A percentile compares a stretch with the other conserved stretches of the same genome.
Evolutionary conservation across 2,888 invertebrate genomes (phyloP).

Genomic region (Anoplius nigerrimus): DNA sequence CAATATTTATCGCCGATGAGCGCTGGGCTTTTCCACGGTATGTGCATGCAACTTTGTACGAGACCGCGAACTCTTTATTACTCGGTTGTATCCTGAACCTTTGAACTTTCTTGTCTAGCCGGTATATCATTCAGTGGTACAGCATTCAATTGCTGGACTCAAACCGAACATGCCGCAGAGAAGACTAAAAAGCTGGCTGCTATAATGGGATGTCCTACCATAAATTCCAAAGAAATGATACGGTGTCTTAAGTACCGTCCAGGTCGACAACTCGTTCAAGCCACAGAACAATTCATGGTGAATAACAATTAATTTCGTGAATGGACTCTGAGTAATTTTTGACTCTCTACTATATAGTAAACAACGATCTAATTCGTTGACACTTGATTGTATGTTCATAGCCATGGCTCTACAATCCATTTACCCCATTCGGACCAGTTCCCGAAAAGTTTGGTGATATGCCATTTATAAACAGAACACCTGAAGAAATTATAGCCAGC

Average conservation of each 20-base stretch:
- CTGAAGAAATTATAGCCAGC: constrained; percentile 79
- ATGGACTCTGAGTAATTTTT: background rate
- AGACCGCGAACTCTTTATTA: background rate
- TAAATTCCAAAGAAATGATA: constrained; percentile 77
- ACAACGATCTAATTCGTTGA: too few species aligned
- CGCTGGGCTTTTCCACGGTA: constrained; percentile 76
- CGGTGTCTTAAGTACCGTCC: constrained; percentile 81
- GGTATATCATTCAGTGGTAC: constrained; percentile 85
- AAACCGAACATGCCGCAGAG: constrained; percentile 71
- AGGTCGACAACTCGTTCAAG: constrained; percentile 79
- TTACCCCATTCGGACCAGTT: constrained; percentile 85
- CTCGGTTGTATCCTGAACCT: background rate
- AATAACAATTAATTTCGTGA: constrained; percentile 4
- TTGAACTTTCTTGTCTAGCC: constrained; percentile 56
- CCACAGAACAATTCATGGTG: constrained; percentile 79
- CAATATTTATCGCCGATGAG: constrained; percentile 82
- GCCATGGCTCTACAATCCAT: constrained; percentile 78
- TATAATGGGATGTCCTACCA: constrained; percentile 80
- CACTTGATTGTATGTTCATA: too few species aligned
- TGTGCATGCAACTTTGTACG: constrained; percentile 4
- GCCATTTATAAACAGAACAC: constrained; percentile 82
- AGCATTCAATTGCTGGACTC: constrained; percentile 77
- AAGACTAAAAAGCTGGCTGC: constrained; percentile 80
- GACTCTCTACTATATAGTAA: background rate
- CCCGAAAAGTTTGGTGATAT: constrained; percentile 78